Base-by-base conservation (phyloP, 2,113 vertebrate genomes). In the Cebidichthys violaceus region DNA sequence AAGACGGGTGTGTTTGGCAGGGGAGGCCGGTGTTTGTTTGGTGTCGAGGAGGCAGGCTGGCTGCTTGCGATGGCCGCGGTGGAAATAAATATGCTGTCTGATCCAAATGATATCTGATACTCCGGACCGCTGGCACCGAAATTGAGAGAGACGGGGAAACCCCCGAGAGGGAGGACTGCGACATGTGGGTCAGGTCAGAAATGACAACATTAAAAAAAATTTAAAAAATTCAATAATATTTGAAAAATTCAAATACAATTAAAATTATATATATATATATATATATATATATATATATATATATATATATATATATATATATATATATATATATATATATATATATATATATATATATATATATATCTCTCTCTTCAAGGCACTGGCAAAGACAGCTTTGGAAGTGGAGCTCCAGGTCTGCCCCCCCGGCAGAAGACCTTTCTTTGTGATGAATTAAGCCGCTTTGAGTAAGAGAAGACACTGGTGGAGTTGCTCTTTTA, bases 21-120 rank as follows among this genome's bases (percentile, higher is more conserved):
- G 20, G 75, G 35, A 74, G 71, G 50, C 72, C 9, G 29, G 22
- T 68, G 86, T 90, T 91, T 89, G 76, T 87, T 80, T 78, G 85
- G 83, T 79, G 72, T 66, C 11, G 24, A 64, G 80, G 62, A 82
- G 67, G 82, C 68, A 54, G 87, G 65, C 62, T 67, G 85, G 52
- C 76, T 70, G 72, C 52, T 73, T 66, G 77, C 45, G 3, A 27
- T 68, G 68, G 79, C 72, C 57, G 13, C 68, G 3, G 75, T 85
- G 66, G 86, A 89, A 90, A 88, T 68, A 72, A 83, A 90, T 78
- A 33, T 45, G 10, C 70, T 3, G 60, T 7, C 81, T 88, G 86
- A 92, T 89, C 88, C 87, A 83, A 88, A 85, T 82, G 55, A 83
- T 80, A 81, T 78, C 76, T 75, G 86, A 88, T 82, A 64, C 27